A percentile compares a stretch with the other conserved stretches of the same genome.
These are phyloP conservation scores for Danio tinwini DNA, from an alignment of 2,797 vertebrate species.

Conservation along the genomic window DNA sequence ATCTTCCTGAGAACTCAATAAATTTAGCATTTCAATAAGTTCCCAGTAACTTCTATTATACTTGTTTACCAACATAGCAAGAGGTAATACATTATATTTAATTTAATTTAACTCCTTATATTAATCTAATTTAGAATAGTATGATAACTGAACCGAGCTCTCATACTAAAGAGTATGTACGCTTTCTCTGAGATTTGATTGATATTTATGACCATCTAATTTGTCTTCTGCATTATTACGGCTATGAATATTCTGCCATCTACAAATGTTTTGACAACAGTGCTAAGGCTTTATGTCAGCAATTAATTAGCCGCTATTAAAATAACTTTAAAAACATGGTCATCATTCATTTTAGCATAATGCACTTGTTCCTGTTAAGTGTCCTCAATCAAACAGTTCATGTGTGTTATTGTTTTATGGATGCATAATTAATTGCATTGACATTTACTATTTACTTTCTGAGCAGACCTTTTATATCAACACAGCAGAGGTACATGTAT, in stretches of 20 bases:
- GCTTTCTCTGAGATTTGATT: slow-evolving; percentile 11
- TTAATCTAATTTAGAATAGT: not conserved
- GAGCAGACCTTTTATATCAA: not conserved
- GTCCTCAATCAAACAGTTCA: slow-evolving; percentile 32
- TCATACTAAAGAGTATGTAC: not conserved
- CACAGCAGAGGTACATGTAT: not conserved
- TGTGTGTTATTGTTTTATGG: slow-evolving; percentile 56
- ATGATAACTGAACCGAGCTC: not conserved
- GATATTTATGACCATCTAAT: not conserved
- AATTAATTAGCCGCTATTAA: slow-evolving; percentile 6
- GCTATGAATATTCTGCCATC: not conserved
- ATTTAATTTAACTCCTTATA: not conserved
- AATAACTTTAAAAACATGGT: slow-evolving; percentile 11
- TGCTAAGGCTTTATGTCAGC: slow-evolving; percentile 11
- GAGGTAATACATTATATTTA: not conserved
- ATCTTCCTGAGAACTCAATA: not conserved
- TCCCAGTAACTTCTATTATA: not conserved
- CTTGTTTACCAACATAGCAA: not conserved
- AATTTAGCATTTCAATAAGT: not conserved
- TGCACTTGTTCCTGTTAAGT: slow-evolving; percentile 41
- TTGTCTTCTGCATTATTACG: slow-evolving; percentile 1
- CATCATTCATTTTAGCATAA: slow-evolving; percentile 39
- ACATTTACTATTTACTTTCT: not conserved
- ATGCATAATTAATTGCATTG: slow-evolving; percentile 47
- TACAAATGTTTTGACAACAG: slow-evolving; percentile 12